Conservation (phyloP, 2,888 invertebrate species). For the Liopterus haemorrhoidalis region DNA sequence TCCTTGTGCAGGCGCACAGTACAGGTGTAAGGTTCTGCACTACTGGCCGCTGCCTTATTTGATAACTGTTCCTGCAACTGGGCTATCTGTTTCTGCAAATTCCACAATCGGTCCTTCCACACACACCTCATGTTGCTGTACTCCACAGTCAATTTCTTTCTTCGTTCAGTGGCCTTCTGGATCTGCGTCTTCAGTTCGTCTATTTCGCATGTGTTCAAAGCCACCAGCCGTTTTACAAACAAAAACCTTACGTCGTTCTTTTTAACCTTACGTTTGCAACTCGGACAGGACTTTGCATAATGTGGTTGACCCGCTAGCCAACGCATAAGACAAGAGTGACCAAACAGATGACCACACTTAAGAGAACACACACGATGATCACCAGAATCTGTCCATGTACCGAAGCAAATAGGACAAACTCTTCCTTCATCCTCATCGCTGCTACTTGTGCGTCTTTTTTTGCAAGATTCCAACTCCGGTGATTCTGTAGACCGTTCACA, state of each 20-base stretch:
- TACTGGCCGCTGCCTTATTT: slow-evolving; percentile 1
- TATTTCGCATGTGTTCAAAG: slow-evolving; percentile 72
- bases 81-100: slow-evolving; percentile 21
- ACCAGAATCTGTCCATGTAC: slow-evolving; percentile 80
- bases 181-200: slow-evolving; percentile 50
- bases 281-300: slow-evolving; percentile 70
- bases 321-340: slow-evolving; percentile 67
- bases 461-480: no score
- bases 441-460: slow-evolving; percentile 13
- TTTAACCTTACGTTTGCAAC: slow-evolving; percentile 73
- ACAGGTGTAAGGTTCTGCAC: slow-evolving; percentile 1
- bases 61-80: slow-evolving; percentile 3
- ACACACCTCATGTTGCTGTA: slow-evolving; percentile 12
- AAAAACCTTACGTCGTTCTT: slow-evolving; percentile 67
- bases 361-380: slow-evolving; percentile 80
- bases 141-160: slow-evolving; percentile 32
- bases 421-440: slow-evolving; percentile 55
- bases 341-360: slow-evolving; percentile 90
- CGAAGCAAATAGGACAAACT: slow-evolving; percentile 83
- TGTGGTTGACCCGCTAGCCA: slow-evolving; percentile 58
- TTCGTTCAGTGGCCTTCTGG: slow-evolving; percentile 15
- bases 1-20: slow-evolving; percentile 51
- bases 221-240: slow-evolving; percentile 70
- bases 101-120: slow-evolving; percentile 20
- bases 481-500: no score